These are phyloP conservation scores for Dicrostonyx torquatus DNA, from an alignment of 2,797 vertebrate genomes.

Conservation along the genomic window DNA sequence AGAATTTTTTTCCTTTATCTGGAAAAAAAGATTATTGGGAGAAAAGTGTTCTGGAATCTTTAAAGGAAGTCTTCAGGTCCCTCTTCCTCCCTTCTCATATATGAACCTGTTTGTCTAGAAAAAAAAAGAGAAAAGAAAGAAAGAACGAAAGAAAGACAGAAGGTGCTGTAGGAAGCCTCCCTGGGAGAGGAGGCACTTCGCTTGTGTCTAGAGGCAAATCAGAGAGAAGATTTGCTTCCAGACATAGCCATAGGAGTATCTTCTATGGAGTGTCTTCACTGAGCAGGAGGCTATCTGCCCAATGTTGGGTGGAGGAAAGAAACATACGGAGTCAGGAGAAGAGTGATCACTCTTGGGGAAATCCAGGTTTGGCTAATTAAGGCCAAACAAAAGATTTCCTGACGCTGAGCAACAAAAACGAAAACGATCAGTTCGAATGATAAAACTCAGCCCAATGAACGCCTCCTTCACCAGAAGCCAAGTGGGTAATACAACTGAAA, in stretches of 20 bases:
- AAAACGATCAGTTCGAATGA: conserved; percentile 34
- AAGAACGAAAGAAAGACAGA: conserved; percentile 65
- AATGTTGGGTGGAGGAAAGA: neutral
- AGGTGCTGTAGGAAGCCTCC: conserved; percentile 27
- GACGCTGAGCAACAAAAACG: conserved; percentile 12
- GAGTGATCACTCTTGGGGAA: neutral
- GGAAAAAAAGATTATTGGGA: conserved; percentile 53
- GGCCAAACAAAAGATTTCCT: neutral
- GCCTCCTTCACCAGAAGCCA: neutral
- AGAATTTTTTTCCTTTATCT: conserved; percentile 62
- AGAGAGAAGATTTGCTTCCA: conserved; percentile 52
- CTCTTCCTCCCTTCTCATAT: conserved; percentile 51
- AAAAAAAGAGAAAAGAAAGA: conserved; percentile 45
- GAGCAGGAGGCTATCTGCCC: neutral
- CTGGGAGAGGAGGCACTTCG: neutral
- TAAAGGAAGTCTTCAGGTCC: conserved; percentile 61
- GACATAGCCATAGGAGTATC: neutral
- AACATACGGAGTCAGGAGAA: neutral
- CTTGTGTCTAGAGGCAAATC: conserved; percentile 43
- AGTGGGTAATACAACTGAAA: conserved; percentile 9
- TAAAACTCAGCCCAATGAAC: neutral
- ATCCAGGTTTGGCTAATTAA: neutral
- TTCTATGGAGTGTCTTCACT: conserved; percentile 6
- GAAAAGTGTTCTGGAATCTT: neutral
- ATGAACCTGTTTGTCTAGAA: conserved; percentile 53